phyloP scores from a whole-genome alignment of 2,797 vertebrate species.

The Setipinna tenuifilis region DNA sequence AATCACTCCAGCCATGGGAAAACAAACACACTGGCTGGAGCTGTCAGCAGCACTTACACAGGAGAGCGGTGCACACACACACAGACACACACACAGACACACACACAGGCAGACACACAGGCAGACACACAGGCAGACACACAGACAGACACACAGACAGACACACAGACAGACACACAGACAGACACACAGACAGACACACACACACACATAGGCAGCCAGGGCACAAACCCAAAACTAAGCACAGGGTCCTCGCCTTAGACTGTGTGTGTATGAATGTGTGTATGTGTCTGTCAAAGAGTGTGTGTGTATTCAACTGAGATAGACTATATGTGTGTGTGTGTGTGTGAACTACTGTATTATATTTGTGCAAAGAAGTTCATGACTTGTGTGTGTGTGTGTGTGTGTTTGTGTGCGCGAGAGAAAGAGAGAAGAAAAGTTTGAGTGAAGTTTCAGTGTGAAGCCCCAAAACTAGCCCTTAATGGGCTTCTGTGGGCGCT shows the following conservation, averaged over 20 bases:
- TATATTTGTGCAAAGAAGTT: too few relatives aligned
- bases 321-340: too few relatives aligned
- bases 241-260: too few relatives aligned
- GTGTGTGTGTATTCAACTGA: too few relatives aligned
- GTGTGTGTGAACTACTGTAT: too few relatives aligned
- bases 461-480: neutral
- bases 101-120: neutral
- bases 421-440: neutral
- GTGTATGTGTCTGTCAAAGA: too few relatives aligned
- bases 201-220: too few relatives aligned
- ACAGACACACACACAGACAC: neutral
- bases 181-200: too few relatives aligned
- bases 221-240: too few relatives aligned
- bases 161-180: neutral
- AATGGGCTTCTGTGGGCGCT: neutral
- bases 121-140: too few relatives aligned
- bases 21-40: neutral
- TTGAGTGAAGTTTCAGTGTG: neutral
- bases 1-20: conserved; percentile 3
- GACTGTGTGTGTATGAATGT: too few relatives aligned
- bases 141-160: neutral
- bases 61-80: neutral
- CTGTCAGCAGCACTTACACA: conserved; percentile 13
- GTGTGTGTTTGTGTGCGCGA: neutral
- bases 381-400: neutral